Conservation (phyloP, 2,888 invertebrate genomes). For the Xestia rhomboidea region DNA sequence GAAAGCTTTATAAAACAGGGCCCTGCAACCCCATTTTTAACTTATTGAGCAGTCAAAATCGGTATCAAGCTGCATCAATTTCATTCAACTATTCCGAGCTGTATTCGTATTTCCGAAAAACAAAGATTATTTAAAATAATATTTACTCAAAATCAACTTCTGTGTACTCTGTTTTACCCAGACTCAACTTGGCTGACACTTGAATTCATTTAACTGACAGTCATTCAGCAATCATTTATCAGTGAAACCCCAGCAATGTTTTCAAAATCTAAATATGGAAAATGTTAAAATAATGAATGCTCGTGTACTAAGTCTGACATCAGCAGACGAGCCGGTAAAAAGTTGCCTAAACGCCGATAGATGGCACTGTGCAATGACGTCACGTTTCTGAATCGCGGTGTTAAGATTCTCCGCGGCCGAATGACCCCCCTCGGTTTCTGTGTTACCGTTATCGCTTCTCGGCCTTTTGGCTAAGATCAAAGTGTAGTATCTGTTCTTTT, state of each 20-base stretch:
- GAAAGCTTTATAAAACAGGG: too few relatives aligned
- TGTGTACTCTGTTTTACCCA: neutral
- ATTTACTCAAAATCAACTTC: neutral
- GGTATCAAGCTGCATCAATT: too few relatives aligned
- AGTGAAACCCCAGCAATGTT: neutral
- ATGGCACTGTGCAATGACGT: neutral
- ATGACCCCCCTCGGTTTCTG: too few relatives aligned
- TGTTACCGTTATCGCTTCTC: too few relatives aligned
- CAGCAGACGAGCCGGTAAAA: neutral
- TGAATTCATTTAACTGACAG: constrained; percentile 9
- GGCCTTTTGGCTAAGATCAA: too few relatives aligned
- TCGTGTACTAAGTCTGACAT: too few relatives aligned
- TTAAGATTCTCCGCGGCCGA: too few relatives aligned
- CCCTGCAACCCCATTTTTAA: too few relatives aligned
- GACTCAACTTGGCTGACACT: constrained; percentile 1
- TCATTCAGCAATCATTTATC: neutral
- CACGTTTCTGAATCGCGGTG: constrained; percentile 14
- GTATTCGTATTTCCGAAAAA: too few relatives aligned
- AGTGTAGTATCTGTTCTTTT: too few relatives aligned
- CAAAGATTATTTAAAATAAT: neutral
- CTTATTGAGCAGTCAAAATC: too few relatives aligned
- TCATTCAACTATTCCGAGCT: too few relatives aligned
- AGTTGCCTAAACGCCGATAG: neutral
- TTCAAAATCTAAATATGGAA: neutral
- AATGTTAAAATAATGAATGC: neutral